phyloP scores from a whole-genome alignment of 2,888 invertebrate genomes.

The Scaeva pyrastri region DNA sequence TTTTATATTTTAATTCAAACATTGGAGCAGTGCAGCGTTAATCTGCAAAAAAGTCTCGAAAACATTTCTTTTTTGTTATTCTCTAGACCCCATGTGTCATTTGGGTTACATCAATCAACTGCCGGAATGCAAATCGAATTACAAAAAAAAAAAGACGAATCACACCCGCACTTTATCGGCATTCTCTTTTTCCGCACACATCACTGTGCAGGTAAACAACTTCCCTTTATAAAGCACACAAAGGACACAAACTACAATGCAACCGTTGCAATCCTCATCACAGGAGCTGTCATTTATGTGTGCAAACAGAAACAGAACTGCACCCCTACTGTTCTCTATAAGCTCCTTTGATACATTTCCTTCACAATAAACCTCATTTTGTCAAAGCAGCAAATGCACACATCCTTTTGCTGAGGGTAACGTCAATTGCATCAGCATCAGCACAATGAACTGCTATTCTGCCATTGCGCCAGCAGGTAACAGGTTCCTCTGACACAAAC shows the following conservation, averaged over 20 bases:
- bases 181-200: neutral
- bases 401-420: conserved; percentile 39
- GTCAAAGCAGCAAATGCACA: conserved; percentile 53
- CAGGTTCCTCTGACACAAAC: neutral
- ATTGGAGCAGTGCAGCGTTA: too few species aligned
- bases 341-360: conserved; percentile 44
- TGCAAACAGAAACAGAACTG: conserved; percentile 8
- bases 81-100: neutral
- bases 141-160: neutral
- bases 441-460: conserved; percentile 15
- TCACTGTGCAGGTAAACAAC: neutral
- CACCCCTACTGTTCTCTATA: too few species aligned
- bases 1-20: too few species aligned
- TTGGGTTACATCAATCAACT: neutral
- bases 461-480: conserved; percentile 11
- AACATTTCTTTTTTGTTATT: neutral
- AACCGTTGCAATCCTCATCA: conserved; percentile 1
- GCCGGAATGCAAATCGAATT: neutral
- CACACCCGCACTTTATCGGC: conserved; percentile 17
- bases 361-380: conserved; percentile 61
- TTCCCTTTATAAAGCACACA: neutral
- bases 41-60: too few species aligned
- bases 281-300: neutral
- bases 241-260: conserved; percentile 8
- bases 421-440: conserved; percentile 35